Evolutionary conservation across 2,113 vertebrate genomes (phyloP), one percentile per base, ranked within the genome.

Genomic region (Sakesphorus luctuosus): DNA sequence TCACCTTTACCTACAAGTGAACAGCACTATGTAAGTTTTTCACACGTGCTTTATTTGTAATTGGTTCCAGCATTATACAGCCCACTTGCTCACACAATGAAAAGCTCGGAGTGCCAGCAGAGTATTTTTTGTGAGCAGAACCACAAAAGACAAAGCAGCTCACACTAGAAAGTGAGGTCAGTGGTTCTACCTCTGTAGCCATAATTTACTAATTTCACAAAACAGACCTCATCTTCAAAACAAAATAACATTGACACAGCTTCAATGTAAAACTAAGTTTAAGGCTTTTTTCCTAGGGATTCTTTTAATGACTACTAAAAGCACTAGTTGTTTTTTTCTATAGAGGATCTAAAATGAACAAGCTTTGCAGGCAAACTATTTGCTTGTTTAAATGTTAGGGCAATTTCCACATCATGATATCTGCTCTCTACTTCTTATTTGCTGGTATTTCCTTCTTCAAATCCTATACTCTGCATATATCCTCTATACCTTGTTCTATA

Each of bases 311-410:
- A 53, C 28, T 73, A 58, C 28, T 6, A 4, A 65, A 76, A 94
- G 62, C 50, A 29, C 7, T 87, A 23, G 18, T 31, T 49, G 9
- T 76, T 81, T 93, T 93, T 36, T 89, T 87, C 63, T 73, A n/a
- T 23, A 55, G 31, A 87, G 13, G 36, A 90, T 80, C 78, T 83
- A 23, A 96, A 93, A 89, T 46, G 8, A 94, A 83, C 13, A 77
- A 46, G 16, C 20, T 86, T 73, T 50, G n/a, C 43, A 80, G 18
- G 29, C 58, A 35, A 80, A 69, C 35, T 49, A 28, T 68, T 90
- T 93, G 23, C 68, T 84, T 58, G 55, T 66, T 74, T 69, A 88
- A 71, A 43, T 33, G 8, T 80, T 38, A 58, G 43, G 33, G 72
- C 28, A 71, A 69, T 73, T 95, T 67, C 63, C 47, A 83, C 29